Base-by-base conservation (phyloP, 2,888 invertebrate genomes). In the Hypomecis atomaria region DNA sequence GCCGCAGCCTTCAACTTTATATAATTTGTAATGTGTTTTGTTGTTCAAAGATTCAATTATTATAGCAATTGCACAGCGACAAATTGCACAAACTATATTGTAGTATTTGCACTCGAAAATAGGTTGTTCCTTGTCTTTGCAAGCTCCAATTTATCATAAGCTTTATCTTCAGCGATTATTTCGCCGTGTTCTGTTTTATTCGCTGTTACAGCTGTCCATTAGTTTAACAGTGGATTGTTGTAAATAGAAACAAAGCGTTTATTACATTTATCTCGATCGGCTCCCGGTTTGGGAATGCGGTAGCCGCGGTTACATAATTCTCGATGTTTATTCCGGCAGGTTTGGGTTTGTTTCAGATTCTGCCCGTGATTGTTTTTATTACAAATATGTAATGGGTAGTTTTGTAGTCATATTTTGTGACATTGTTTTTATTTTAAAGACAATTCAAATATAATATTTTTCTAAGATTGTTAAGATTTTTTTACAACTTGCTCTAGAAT, bases 131-230 rank as follows among this genome's bases (percentile, higher is more conserved):
- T 49, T 50, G 56, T 43, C 56, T 66, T 50, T 0, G 50, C 45
- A 40, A 62, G 33, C 61, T 58, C 61, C 60, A 52, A 38, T 58
- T 64, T 67, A 69, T 71, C 71, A 56, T 49, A 56, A 56, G 49
- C 52, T 67, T 65, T 69, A 71, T 71, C 67, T 66, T 23, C 10
- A 50, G 42, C 66, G 60, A 71, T 69, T 66, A 66, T 50, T 67
- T 64, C 55, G 55, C 64, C 62, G 57, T 47, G 59, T 50, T 49
- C 59, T 52, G 42, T 63, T 63, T 67, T 64, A 67, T 66, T 62
- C 53, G 45, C 48, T 13, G 45, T 60, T 62, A 62, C 66, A 62
- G 49, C 67, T 64, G 56, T 67, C 64, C 61, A 61, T 65, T 67
- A 57, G 62, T 69, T 67, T 67, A 62, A 66, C 65, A 59, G 23